phyloP scores from a whole-genome alignment of 1,140 invertebrate genomes.

The Drosophila sp. region DNA sequence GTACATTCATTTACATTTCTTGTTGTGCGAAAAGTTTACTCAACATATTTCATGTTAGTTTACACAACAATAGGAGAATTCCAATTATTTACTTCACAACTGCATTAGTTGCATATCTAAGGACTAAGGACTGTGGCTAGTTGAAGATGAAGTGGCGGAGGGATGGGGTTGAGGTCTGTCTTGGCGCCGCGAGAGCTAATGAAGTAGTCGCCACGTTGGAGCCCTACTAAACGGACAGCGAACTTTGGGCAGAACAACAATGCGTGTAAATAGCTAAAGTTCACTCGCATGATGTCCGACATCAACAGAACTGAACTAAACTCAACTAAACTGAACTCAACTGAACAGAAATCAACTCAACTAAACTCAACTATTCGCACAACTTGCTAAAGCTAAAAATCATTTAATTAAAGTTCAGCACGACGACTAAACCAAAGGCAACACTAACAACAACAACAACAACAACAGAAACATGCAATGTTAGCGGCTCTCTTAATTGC shows the following conservation, averaged over 20 bases:
- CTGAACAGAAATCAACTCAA: too few species aligned
- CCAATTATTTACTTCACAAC: background rate
- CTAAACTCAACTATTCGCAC: constrained; percentile 50
- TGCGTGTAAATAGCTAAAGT: constrained; percentile 76
- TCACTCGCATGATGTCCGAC: constrained; percentile 58
- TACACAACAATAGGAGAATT: background rate
- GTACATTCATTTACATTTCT: background rate
- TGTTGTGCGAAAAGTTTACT: background rate
- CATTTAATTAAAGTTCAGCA: constrained; percentile 74
- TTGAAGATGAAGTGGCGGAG: background rate
- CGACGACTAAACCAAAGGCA: background rate
- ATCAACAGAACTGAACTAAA: constrained; percentile 30
- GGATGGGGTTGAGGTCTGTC: background rate
- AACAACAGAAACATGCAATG: constrained; percentile 47
- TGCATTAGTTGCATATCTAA: constrained; percentile 12
- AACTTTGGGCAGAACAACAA: constrained; percentile 54
- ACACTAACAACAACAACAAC: background rate
- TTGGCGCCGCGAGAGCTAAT: constrained; percentile 36
- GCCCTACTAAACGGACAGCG: constrained; percentile 18
- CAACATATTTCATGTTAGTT: background rate
- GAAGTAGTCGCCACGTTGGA: constrained; percentile 35
- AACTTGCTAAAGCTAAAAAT: constrained; percentile 71
- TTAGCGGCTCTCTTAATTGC: constrained; percentile 69
- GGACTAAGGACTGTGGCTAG: background rate
- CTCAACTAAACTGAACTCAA: constrained; percentile 16